Evolutionary conservation across 2,113 vertebrate genomes (phyloP).

Genomic region (Catharus fuscescens): DNA sequence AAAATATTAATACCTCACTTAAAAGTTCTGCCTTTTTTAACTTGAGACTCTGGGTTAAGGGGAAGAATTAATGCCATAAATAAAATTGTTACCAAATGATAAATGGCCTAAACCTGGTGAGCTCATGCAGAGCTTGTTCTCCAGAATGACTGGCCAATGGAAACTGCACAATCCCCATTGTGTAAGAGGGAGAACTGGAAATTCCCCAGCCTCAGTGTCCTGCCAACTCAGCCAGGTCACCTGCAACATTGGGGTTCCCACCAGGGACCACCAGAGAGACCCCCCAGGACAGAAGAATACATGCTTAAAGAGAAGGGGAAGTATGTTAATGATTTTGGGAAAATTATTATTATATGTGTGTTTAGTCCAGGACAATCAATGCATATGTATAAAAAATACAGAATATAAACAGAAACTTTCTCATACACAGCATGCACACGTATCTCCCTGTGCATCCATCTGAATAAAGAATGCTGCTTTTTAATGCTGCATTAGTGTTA

Average conservation of each 20-base stretch:
- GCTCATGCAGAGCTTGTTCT: background rate
- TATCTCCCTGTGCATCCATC: fast-evolving
- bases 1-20: background rate
- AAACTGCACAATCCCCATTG: background rate
- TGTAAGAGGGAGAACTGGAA: background rate
- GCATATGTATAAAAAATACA: background rate
- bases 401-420: background rate
- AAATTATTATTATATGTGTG: background rate
- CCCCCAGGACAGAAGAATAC: background rate
- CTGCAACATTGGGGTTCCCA: background rate
- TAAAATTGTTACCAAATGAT: background rate
- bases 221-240: background rate
- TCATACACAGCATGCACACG: background rate
- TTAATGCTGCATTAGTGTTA: background rate
- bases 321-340: background rate
- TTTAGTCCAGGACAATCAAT: background rate
- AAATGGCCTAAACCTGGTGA: background rate
- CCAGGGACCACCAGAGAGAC: background rate
- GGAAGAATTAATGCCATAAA: background rate
- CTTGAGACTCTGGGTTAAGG: background rate
- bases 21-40: background rate
- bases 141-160: background rate
- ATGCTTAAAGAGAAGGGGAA: fast-evolving
- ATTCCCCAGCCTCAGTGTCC: background rate
- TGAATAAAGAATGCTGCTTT: background rate